Base-by-base conservation (phyloP, 1,140 invertebrate species). In the Zaprionus camerounensis region DNA sequence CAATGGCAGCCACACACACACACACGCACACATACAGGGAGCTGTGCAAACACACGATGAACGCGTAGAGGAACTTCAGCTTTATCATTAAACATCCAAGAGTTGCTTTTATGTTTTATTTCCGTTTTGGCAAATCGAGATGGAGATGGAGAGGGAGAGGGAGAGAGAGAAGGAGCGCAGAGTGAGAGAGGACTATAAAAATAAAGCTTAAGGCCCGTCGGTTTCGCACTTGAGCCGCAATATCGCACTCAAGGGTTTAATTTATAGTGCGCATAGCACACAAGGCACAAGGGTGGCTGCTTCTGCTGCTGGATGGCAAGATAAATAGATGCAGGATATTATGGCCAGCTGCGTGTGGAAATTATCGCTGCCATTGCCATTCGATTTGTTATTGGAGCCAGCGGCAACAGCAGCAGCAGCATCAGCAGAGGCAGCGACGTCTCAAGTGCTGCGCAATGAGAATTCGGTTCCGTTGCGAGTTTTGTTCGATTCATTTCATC, bases 61-160 rank as follows among this genome's bases (percentile, higher is more conserved):
- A n/a, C n/a, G 63, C 67, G 62, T 58, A 24, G 51, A 51, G 56
- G 64, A 82, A 76, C 62, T 67, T 76, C 36, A 77, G 82, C 84
- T 87, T 87, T 87, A 87, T 87, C 84, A 87, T 87, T 87, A 87
- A 87, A 83, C 81, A 88, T 76, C 81, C 81, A 88, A 88, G 81
- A 88, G 84, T 84, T 81, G 88, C 84, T 88, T 88, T 87, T 88
- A 84, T 88, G 84, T 80, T 87, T 88, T 88, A 84, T 87, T 90
- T 87, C 84, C 84, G 81, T 77, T 83, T 62, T 63, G 63, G 15
- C 55, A 63, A 46, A 69, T 58, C 13, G 41, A 56, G 4, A 20
- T 17, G 7, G 28, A 62, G 26, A 34, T 11, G 31, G 67, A 20
- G 1, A 1, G 20, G 20, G 20, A 20, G 20, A 20, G 20, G 20